Conservation (phyloP, 1,140 invertebrate genomes). For the Ostrea denselamellosa region DNA sequence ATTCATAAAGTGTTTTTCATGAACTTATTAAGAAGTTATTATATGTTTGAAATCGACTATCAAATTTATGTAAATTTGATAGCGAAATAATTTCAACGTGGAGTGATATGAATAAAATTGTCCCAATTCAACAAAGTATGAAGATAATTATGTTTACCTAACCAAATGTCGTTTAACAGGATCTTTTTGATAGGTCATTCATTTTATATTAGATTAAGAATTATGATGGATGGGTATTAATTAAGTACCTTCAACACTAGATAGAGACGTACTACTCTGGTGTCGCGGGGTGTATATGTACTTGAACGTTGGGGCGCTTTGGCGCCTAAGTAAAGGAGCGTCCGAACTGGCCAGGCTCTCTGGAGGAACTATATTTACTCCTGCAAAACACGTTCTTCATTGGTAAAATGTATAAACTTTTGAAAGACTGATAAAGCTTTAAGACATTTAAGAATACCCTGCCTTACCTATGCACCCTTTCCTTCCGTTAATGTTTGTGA, state of each 20-base stretch:
- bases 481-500: background rate
- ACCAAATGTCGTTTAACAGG: no score
- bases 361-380: conserved; percentile 4
- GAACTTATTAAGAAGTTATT: no score
- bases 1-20: no score
- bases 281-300: background rate
- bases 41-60: no score
- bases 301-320: conserved; percentile 13
- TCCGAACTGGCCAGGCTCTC: background rate
- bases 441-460: background rate
- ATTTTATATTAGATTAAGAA: no score
- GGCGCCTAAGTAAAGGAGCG: conserved; percentile 29
- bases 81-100: no score
- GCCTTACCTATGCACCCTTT: background rate
- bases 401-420: background rate
- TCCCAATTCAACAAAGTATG: no score
- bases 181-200: no score
- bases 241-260: conserved; percentile 41
- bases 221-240: no score
- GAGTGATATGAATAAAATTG: no score
- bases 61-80: no score
- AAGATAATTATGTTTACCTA: no score
- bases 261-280: background rate
- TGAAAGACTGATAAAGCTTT: background rate
- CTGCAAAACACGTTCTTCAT: background rate